Base-by-base conservation (phyloP, 92 coral and sea anemone species). In the Palythoa grandis region DNA sequence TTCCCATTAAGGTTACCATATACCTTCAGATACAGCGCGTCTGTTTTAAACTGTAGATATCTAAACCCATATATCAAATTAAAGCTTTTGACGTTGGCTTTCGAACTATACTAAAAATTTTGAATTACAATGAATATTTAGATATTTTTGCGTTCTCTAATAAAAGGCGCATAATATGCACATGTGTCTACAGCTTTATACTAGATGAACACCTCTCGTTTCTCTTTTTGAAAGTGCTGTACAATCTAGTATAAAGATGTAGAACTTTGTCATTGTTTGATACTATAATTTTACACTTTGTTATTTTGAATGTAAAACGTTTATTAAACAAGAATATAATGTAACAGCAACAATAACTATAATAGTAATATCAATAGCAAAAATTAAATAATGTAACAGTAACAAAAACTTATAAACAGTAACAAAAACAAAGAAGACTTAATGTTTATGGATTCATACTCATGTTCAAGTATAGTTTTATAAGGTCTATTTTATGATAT, bases 301-400 rank as follows among this genome's bases (percentile, higher is more conserved):
- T 67, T 67, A 67, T 20, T 67, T 67, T 67, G 72, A 67, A 67
- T 67, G 72, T 67, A 20, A 67, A 67, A 67, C 72, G 72, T 20
- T 20, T 67, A 1, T 67, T 20, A 67, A 20, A 67, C 72, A 67
- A 67, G 38, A 67, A 67, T 67, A 67, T 67, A 67, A 68, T 23
- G 72, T 68, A 22, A 68, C 72, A 68, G 72, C 37, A 68, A 68
- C 38, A 68, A 68, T 68, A 68, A 68, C 39, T 68, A 7, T 68
- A n/a, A 68, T 68, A 68, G 72, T 67, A 67, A 68, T 68, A 58
- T 58, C 72, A 68, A 68, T 68, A 68, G 35, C 70, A 65, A 68
- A 68, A 22, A 68, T 23, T 68, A 68, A 68, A 68, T 63, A 63
- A 63, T 68, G 72, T 68, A 68, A 68, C 37, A 68, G 72, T 68